Evolutionary conservation across 2,888 invertebrate genomes (phyloP), one percentile per base, ranked within the genome.

Genomic region (Entomobrya multifasciata): DNA sequence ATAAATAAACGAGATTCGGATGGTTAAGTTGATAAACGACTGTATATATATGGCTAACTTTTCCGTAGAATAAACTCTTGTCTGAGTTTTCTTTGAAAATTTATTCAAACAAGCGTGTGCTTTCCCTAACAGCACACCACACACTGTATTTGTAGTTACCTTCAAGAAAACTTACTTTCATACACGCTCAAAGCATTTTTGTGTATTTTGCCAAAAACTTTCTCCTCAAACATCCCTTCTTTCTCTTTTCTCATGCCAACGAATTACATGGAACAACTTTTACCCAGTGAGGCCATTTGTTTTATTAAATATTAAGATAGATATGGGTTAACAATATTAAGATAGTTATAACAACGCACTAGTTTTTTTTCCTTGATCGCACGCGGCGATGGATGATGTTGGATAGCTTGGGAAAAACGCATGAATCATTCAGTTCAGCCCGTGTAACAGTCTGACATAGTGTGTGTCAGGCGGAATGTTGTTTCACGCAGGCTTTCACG

Each of bases 251-350:
- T n/a, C 49, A 4, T 47, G 44, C 47, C 36, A 49, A 25, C 36
- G 47, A 70, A 70, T 70, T 70, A 47, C 47, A 47, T 70, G 20
- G 5, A 74, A 4, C 49, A 49, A 11, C 47, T 70, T 47, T 44
- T 49, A 22, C n/a, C 47, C n/a, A 15, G 17, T 70, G 15, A 25
- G n/a, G 27, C 52, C 36, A 74, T 74, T 74, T 55, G 52, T 52
- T 55, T 74, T 74, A 74, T 74, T 74, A 74, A 74, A 74, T 74
- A 74, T 74, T 74, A 55, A 74, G 74, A 55, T 70, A 44, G 70
- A 70, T 70, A 47, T 13, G 70, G 67, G 67, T 13, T 67, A 67
- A 20, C n/a, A 74, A 74, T 74, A 74, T 74, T 74, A 55, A 74
- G 74, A 55, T 70, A 44, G 70, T 47, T 70, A 47, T 13, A 67